Conservation (phyloP, 1,140 invertebrate genomes). For the Drosophila pruinosa region DNA sequence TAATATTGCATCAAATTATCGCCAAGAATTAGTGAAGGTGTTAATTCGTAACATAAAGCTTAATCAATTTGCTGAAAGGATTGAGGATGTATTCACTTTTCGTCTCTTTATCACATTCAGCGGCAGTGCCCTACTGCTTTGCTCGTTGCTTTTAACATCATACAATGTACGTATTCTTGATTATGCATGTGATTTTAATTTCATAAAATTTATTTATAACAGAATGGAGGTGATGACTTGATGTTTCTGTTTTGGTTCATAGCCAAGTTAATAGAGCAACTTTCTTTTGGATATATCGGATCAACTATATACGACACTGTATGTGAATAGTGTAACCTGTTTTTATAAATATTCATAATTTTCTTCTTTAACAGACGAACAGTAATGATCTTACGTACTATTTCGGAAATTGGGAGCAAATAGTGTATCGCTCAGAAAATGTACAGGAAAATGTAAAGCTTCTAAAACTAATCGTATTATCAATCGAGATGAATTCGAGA, state of each 20-base stretch:
- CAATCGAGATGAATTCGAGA: slow-evolving; percentile 37
- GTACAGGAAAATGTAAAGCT: slow-evolving; percentile 28
- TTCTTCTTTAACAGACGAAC: too few relatives aligned
- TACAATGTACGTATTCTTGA: slow-evolving; percentile 15
- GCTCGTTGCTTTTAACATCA: slow-evolving; percentile 27
- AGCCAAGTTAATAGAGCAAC: slow-evolving; percentile 18
- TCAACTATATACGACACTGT: slow-evolving; percentile 14
- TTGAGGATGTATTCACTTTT: slow-evolving; percentile 32
- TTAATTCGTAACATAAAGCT: slow-evolving; percentile 21
- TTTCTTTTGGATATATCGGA: slow-evolving; percentile 12
- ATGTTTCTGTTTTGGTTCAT: slow-evolving; percentile 16
- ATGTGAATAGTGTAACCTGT: too few relatives aligned
- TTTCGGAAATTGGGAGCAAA: slow-evolving; percentile 26
- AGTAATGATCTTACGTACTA: slow-evolving; percentile 30
- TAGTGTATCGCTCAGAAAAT: slow-evolving; percentile 24
- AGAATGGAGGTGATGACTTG: slow-evolving; percentile 7
- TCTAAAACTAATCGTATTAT: slow-evolving; percentile 36
- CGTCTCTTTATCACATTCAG: slow-evolving; percentile 35
- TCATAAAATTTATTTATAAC: neutral
- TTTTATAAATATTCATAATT: too few relatives aligned
- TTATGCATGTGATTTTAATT: neutral
- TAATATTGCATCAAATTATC: slow-evolving; percentile 4
- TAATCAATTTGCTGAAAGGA: slow-evolving; percentile 28
- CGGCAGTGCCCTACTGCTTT: slow-evolving; percentile 22
- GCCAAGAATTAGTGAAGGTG: neutral